Percentiles rank a stretch among this genome's conserved stretches.
Conservation (phyloP, 2,113 vertebrate genomes). For the Phocoena sinus region DNA sequence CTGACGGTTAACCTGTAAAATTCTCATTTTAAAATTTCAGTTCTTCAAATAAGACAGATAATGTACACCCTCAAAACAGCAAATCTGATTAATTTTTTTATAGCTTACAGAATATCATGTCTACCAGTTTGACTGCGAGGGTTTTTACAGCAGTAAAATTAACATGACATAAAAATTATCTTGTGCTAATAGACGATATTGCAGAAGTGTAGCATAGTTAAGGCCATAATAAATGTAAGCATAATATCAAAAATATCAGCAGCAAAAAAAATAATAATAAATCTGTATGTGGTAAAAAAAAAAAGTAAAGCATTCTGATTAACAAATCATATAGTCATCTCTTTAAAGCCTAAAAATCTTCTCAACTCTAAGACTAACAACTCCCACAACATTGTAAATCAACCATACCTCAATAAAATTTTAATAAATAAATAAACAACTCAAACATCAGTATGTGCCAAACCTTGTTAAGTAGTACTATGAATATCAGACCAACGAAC, state of each 20-base stretch:
- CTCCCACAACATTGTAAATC: neutral
- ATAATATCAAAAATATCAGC: neutral
- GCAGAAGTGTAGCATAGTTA: neutral
- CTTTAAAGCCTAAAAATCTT: neutral
- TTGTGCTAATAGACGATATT: neutral
- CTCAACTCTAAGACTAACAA: conserved; percentile 3
- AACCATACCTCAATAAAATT: neutral
- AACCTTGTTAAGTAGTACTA: neutral
- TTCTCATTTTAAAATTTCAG: conserved; percentile 13
- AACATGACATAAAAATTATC: neutral
- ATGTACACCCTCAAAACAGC: neutral
- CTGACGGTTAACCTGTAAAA: neutral
- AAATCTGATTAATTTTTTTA: neutral
- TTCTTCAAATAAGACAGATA: conserved; percentile 11
- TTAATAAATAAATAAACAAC: neutral
- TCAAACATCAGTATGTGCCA: neutral
- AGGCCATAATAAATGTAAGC: neutral
- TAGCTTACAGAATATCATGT: neutral
- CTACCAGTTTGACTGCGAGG: neutral
- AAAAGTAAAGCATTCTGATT: neutral
- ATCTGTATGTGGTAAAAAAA: neutral
- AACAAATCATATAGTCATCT: conserved; percentile 19
- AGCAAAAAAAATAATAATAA: neutral
- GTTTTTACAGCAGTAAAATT: neutral
- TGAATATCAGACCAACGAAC: neutral